Percentiles rank a stretch among this genome's conserved stretches.
phyloP scores from a whole-genome alignment of 2,797 vertebrate genomes.

The Acanthiza pusilla region DNA sequence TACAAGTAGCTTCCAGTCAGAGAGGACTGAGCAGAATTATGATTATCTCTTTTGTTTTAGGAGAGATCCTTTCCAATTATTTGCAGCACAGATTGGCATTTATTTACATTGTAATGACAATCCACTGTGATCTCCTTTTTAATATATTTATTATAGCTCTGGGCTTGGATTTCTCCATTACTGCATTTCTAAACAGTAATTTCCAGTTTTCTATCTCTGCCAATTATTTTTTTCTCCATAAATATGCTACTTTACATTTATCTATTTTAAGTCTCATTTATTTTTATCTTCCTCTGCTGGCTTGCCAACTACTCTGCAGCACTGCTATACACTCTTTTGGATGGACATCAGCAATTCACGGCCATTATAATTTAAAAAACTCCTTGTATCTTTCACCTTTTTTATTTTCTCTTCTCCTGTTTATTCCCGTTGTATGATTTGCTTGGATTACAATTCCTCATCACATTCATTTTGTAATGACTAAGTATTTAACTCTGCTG shows the following conservation, averaged over 20 bases:
- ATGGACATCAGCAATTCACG: background rate
- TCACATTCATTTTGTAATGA: background rate
- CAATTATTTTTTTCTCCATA: background rate
- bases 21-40: background rate
- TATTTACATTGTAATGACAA: background rate
- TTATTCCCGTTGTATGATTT: background rate
- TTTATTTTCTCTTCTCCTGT: background rate
- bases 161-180: background rate
- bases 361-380: background rate
- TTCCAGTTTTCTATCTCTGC: background rate
- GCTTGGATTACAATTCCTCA: background rate
- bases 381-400: background rate
- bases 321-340: background rate
- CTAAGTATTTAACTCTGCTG: background rate
- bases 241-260: background rate
- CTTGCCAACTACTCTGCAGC: background rate
- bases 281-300: constrained; percentile 4
- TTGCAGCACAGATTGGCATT: background rate
- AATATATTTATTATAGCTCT: constrained; percentile 10
- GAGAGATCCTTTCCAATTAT: background rate
- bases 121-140: background rate
- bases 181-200: constrained; percentile 16
- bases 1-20: background rate
- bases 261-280: constrained; percentile 41
- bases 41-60: background rate